Percentiles rank a stretch among this genome's conserved stretches.
Evolutionary conservation across 2,113 vertebrate species (phyloP).

Genomic region (Amphilophus citrinellus): DNA sequence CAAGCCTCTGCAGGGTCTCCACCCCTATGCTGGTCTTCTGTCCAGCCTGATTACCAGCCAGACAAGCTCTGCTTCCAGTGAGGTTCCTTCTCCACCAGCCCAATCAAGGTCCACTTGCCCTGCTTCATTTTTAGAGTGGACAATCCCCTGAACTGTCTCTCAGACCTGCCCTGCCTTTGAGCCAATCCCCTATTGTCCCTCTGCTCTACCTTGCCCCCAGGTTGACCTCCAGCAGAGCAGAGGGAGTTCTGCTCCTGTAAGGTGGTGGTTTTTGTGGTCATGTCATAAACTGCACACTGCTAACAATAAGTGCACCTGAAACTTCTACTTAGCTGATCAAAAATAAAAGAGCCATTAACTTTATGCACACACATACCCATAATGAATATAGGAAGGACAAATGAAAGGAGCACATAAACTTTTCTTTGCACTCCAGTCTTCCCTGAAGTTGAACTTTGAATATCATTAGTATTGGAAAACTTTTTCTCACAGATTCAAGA

Average conservation of each 20-base stretch:
- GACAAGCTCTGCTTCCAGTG: too few species aligned
- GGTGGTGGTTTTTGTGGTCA: background rate
- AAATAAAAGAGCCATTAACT: background rate
- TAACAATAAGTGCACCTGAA: background rate
- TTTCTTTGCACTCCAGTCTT: background rate
- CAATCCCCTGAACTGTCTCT: too few species aligned
- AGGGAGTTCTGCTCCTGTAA: background rate
- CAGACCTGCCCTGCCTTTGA: too few species aligned
- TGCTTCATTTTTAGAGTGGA: too few species aligned
- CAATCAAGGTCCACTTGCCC: too few species aligned
- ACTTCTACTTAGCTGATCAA: background rate
- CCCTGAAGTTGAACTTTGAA: background rate
- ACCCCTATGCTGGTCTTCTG: too few species aligned
- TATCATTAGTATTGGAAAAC: background rate
- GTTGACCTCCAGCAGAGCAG: too few species aligned
- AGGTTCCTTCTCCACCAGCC: too few species aligned
- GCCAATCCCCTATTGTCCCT: too few species aligned
- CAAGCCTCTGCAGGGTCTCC: too few species aligned
- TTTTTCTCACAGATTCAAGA: background rate
- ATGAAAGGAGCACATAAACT: background rate
- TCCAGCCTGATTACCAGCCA: too few species aligned
- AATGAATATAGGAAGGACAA: background rate
- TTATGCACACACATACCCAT: background rate
- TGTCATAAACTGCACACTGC: background rate
- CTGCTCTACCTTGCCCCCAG: too few species aligned